These are phyloP conservation scores for Sericinus montela DNA, from an alignment of 2,888 invertebrate species.

Conservation along the genomic window DNA sequence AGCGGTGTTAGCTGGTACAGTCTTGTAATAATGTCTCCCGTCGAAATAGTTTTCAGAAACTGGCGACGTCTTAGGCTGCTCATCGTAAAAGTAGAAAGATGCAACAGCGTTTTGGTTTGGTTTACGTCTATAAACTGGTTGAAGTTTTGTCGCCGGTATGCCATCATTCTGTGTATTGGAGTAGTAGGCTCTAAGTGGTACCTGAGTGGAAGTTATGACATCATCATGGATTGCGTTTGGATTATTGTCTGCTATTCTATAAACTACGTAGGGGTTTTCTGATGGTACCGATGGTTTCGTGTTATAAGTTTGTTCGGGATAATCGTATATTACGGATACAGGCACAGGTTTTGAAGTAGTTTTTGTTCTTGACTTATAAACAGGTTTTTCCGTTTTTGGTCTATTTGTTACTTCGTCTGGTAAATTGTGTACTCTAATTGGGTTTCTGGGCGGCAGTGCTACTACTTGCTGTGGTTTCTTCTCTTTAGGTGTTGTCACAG, in stretches of 20 bases:
- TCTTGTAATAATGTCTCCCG: conserved; percentile 67
- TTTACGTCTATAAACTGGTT: conserved; percentile 68
- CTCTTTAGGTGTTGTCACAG: conserved; percentile 55
- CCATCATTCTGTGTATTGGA: conserved; percentile 75
- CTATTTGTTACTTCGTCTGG: conserved; percentile 57
- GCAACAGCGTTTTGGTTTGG: conserved; percentile 70
- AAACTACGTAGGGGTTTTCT: conserved; percentile 72
- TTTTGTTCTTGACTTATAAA: conserved; percentile 69
- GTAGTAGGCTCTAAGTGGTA: conserved; percentile 81
- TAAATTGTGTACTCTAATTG: conserved; percentile 62
- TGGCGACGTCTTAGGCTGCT: conserved; percentile 78
- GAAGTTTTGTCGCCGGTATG: conserved; percentile 74
- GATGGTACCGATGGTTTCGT: conserved; percentile 62
- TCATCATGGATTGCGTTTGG: conserved; percentile 49
- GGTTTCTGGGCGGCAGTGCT: conserved; percentile 60
- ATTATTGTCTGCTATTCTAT: conserved; percentile 68
- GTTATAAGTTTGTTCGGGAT: conserved; percentile 64
- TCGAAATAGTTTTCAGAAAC: conserved; percentile 74
- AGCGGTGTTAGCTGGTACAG: conserved; percentile 45
- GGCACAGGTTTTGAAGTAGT: conserved; percentile 70
- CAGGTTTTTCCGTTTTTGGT: conserved; percentile 66
- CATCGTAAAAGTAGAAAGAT: conserved; percentile 85
- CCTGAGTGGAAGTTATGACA: conserved; percentile 78
- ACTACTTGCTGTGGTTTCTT: conserved; percentile 56
- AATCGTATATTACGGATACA: conserved; percentile 72